A percentile compares a stretch with the other conserved stretches of the same genome.
Conservation (phyloP, 2,888 invertebrate species). For the Carpatolechia fugitivella region DNA sequence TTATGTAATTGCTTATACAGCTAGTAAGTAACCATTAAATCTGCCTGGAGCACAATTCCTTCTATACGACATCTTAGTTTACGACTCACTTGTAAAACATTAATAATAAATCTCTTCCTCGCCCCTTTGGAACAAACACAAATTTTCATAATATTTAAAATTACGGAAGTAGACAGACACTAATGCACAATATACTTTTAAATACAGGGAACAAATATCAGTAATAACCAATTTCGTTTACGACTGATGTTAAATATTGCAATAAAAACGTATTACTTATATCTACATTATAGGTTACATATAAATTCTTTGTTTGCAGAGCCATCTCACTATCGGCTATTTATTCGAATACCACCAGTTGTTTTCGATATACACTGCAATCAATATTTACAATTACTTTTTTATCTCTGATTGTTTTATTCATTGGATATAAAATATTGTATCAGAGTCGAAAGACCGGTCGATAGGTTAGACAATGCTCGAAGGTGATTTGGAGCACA, state of each 20-base stretch:
- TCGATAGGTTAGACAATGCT: slow-evolving; percentile 40
- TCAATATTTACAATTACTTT: slow-evolving; percentile 46
- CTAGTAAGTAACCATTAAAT: not conserved
- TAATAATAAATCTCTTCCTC: not conserved
- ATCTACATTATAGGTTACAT: not conserved
- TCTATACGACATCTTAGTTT: not conserved
- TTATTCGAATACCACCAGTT: slow-evolving; percentile 38
- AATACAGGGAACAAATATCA: too few species aligned
- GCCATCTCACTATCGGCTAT: slow-evolving; percentile 34
- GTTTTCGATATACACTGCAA: slow-evolving; percentile 38
- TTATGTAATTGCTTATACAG: slow-evolving; percentile 30
- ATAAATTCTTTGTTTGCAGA: not conserved
- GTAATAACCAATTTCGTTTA: too few species aligned
- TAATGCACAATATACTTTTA: too few species aligned
- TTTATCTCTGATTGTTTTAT: slow-evolving; percentile 47
- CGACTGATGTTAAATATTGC: not conserved
- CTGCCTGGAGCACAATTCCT: not conserved
- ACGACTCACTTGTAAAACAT: not conserved
- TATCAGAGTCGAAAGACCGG: slow-evolving; percentile 37
- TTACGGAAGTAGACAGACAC: not conserved
- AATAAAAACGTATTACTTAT: not conserved
- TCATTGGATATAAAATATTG: slow-evolving; percentile 35
- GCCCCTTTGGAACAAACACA: not conserved
- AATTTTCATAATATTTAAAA: not conserved
- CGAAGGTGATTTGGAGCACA: slow-evolving; percentile 35